Percentiles rank a stretch among this genome's conserved stretches.
These are phyloP conservation scores for Apamea epomidion DNA, from an alignment of 2,888 invertebrate species.

Conservation along the genomic window DNA sequence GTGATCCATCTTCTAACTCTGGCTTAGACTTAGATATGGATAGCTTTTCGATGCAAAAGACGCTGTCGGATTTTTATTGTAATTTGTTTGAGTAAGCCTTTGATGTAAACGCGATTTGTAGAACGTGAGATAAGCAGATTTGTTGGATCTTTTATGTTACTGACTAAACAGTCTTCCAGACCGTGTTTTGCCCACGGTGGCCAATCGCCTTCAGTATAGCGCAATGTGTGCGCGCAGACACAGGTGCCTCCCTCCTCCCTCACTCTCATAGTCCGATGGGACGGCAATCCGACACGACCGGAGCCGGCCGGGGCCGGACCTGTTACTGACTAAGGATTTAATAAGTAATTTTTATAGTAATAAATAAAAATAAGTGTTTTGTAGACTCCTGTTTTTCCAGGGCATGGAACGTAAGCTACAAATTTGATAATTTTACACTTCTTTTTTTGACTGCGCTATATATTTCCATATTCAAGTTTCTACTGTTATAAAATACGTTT, in stretches of 20 bases:
- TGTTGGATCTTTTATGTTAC: background rate
- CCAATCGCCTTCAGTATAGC: no score
- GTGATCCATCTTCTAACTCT: constrained; percentile 42
- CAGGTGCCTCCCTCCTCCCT: no score
- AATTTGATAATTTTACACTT: background rate
- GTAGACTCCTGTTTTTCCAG: background rate
- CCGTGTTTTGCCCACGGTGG: no score
- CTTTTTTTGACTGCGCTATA: background rate
- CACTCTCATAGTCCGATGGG: no score
- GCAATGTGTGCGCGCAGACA: no score
- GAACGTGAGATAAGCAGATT: background rate
- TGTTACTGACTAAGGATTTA: background rate
- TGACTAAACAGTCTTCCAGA: background rate
- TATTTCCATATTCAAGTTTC: background rate
- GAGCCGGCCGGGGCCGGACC: no score
- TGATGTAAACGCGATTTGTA: constrained; percentile 25
- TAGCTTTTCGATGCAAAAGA: constrained; percentile 36
- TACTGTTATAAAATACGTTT: background rate
- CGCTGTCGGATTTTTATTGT: constrained; percentile 18
- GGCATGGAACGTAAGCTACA: no score
- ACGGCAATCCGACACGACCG: no score
- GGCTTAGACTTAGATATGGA: constrained; percentile 17
- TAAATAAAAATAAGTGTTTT: background rate
- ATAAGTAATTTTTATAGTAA: background rate
- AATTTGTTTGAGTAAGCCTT: constrained; percentile 28